Base-by-base conservation (phyloP, 2,888 invertebrate species). In the Tachystola acroxantha region DNA sequence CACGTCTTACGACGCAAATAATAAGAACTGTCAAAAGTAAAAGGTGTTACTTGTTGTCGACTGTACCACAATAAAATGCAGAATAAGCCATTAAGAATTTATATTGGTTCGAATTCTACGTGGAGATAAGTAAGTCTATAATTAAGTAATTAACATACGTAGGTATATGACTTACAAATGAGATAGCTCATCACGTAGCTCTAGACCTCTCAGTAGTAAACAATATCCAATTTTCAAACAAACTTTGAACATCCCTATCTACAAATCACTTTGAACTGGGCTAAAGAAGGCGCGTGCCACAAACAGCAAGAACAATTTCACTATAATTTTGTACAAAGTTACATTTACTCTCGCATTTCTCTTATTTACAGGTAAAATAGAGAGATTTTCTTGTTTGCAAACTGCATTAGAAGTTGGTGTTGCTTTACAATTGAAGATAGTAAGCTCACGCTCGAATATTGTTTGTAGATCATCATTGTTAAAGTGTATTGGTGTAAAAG, bases 381-480 rank as follows among this genome's bases (percentile, higher is more conserved):
- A 19, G 7, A n/a, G 7, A 46, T 32, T 48, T 50, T 65, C 1
- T 32, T 25, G 24, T 40, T 7, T 10, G 7, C 1, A 6, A 35
- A 29, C 7, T 4, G 34, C 34, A 30, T 19, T 28, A 3, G 7
- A 28, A 10, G 26, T 28, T 41, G 24, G 32, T n/a, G 31, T 24
- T 4, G 27, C 36, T 29, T 40, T 26, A 36, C 43, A 32, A 43
- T 42, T 37, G 39, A 45, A 60, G 57, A 68, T 65, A 65, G 63
- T 48, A 52, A 54, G 56, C 64, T 76, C 73, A 77, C 75, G 76
- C 71, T 70, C 59, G 53, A 59, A 67, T 66, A 66, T 68, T 70
- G 58, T 72, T 71, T 73, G 74, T 79, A 78, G 66, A 66, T 71
- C 72, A 72, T 79, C 70, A 69, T 64, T 64, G 60, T 58, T 50